These are phyloP conservation scores for Enteromius fasciolatus DNA, from an alignment of 2,797 vertebrate species.

Conservation along the genomic window DNA sequence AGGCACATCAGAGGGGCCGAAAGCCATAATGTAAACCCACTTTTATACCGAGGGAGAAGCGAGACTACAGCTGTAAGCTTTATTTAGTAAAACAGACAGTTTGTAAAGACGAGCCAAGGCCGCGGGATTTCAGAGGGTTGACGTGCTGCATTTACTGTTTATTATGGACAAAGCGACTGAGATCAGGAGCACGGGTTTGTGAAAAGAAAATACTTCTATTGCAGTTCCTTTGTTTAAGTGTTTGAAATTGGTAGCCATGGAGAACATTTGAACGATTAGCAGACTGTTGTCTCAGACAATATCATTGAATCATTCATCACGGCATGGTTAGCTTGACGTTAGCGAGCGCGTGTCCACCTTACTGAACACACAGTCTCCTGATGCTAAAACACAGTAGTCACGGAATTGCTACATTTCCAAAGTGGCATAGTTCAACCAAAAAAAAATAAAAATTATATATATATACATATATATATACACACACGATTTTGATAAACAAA, in stretches of 20 bases:
- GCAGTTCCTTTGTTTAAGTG: constrained; percentile 61
- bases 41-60: constrained; percentile 76
- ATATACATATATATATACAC: too few relatives aligned
- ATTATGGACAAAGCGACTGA: constrained; percentile 29
- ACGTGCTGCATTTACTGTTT: constrained; percentile 20
- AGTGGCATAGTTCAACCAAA: not conserved
- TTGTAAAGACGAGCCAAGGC: constrained; percentile 59
- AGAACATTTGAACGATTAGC: constrained; percentile 71
- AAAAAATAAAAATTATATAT: too few relatives aligned
- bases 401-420: constrained; percentile 2
- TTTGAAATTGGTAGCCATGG: constrained; percentile 67
- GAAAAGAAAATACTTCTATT: constrained; percentile 63
- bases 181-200: constrained; percentile 27
- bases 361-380: not conserved
- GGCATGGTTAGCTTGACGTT: constrained; percentile 49
- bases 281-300: constrained; percentile 70
- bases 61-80: constrained; percentile 77
- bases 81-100: constrained; percentile 82
- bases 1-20: constrained; percentile 82
- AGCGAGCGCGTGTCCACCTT: constrained; percentile 19
- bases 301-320: constrained; percentile 71
- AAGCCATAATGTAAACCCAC: constrained; percentile 85
- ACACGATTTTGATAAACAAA: not conserved
- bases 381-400: not conserved
- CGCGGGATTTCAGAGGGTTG: constrained; percentile 15